Conservation (phyloP, 1,140 invertebrate species). For the Zaprionus ornatus region DNA sequence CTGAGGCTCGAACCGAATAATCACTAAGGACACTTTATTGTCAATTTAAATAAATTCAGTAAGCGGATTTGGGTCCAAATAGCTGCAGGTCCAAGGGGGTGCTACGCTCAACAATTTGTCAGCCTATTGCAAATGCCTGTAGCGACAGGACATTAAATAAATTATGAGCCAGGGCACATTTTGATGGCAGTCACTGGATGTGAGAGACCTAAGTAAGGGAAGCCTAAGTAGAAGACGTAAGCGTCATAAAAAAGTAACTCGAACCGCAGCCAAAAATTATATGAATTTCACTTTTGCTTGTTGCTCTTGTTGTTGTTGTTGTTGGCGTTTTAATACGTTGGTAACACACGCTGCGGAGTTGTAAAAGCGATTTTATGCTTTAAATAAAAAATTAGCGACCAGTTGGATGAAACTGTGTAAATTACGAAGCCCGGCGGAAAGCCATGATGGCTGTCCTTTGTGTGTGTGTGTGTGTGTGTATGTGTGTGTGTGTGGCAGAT, state of each 20-base stretch:
- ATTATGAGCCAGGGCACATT: constrained; percentile 14
- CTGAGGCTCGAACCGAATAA: not conserved
- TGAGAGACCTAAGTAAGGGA: not conserved
- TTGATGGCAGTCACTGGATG: not conserved
- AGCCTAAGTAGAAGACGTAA: not conserved
- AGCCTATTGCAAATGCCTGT: constrained; percentile 33
- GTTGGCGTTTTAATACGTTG: constrained; percentile 24
- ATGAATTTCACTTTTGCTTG: not conserved
- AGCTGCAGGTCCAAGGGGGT: constrained; percentile 10
- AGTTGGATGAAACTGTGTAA: constrained; percentile 28
- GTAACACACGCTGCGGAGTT: constrained; percentile 44
- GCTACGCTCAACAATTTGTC: constrained; percentile 21
- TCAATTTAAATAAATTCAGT: constrained; percentile 29
- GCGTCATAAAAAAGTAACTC: constrained; percentile 7
- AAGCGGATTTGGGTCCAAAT: constrained; percentile 31
- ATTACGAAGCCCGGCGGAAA: not conserved
- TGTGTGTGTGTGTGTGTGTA: not conserved
- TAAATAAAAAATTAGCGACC: constrained; percentile 53
- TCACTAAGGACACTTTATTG: constrained; percentile 12
- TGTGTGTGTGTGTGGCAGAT: constrained; percentile 24
- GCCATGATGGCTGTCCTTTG: not conserved
- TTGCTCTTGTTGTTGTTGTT: constrained; percentile 17
- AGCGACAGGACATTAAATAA: constrained; percentile 23
- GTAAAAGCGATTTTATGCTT: constrained; percentile 44
- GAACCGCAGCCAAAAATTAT: constrained; percentile 13